Evolutionary conservation across 2,113 vertebrate species (phyloP).

Genomic region (Neogobius melanostomus): DNA sequence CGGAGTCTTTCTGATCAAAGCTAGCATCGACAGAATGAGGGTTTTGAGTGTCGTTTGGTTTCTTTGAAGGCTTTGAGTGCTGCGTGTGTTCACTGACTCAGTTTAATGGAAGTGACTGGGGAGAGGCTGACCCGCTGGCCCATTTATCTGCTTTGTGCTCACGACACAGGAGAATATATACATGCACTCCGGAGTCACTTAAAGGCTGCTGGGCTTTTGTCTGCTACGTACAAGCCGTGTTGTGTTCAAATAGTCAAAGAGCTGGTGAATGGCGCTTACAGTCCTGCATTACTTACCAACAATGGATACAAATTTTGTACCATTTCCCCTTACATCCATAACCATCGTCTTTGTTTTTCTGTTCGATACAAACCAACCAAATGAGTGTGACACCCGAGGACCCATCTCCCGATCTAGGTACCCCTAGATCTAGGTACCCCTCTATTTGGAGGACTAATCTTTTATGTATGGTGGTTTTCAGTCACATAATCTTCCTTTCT

Average conservation of each 20-base stretch:
- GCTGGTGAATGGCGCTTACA: background rate
- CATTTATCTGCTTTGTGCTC: slow-evolving; percentile 13
- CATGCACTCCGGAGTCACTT: slow-evolving; percentile 7
- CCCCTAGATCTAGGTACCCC: too few relatives aligned
- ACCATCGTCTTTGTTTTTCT: too few relatives aligned
- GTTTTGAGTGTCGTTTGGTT: background rate
- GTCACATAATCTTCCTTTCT: background rate
- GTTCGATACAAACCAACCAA: too few relatives aligned
- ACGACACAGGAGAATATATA: background rate
- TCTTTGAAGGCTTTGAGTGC: slow-evolving; percentile 12
- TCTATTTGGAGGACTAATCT: too few relatives aligned
- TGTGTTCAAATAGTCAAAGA: background rate
- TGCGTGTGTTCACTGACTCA: slow-evolving; percentile 1
- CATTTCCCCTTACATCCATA: too few relatives aligned
- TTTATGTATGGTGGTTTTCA: too few relatives aligned
- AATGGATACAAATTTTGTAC: too few relatives aligned
- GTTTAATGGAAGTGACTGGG: slow-evolving; percentile 8
- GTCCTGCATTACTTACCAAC: background rate
- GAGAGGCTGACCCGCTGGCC: slow-evolving; percentile 8
- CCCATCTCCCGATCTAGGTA: too few relatives aligned
- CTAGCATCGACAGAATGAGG: slow-evolving; percentile 1
- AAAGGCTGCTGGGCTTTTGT: slow-evolving; percentile 2
- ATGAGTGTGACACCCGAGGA: too few relatives aligned
- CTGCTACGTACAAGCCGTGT: background rate
- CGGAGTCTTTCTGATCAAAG: slow-evolving; percentile 1